A percentile compares a stretch with the other conserved stretches of the same genome.
Conservation (phyloP, 2,113 vertebrate species). For the Perca fluviatilis region DNA sequence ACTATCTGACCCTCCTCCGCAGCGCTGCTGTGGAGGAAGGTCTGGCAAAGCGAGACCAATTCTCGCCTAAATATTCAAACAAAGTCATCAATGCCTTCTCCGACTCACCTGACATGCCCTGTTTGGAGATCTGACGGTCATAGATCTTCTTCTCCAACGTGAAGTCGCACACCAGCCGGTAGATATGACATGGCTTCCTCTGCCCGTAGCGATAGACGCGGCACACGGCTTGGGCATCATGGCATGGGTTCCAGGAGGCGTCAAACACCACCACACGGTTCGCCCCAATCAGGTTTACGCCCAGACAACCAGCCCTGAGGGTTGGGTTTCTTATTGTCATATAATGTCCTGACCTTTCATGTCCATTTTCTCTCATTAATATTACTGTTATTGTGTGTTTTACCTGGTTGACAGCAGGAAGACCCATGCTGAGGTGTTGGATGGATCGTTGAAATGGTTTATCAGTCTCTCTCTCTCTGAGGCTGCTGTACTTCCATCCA, state of each 20-base stretch:
- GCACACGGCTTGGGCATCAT: slow-evolving; percentile 96
- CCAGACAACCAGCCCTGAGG: slow-evolving; percentile 93
- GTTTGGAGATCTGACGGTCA: slow-evolving; percentile 97
- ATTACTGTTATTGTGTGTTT: neutral
- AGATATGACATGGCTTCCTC: slow-evolving; percentile 94
- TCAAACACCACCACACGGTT: slow-evolving; percentile 98
- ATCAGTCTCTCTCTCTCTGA: slow-evolving; percentile 95
- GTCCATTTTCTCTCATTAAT: neutral
- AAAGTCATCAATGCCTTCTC: neutral
- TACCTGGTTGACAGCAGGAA: slow-evolving; percentile 95
- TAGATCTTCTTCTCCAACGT: slow-evolving; percentile 98
- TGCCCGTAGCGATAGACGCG: slow-evolving; percentile 96
- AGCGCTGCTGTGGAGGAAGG: no score
- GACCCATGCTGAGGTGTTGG: slow-evolving; percentile 89
- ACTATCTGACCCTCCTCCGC: no score
- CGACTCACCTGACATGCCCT: slow-evolving; percentile 94
- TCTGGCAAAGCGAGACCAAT: neutral
- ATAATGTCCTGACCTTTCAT: neutral
- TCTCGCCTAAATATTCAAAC: neutral
- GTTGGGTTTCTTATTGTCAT: neutral
- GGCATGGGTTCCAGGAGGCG: slow-evolving; percentile 98
- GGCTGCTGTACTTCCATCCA: slow-evolving; percentile 95
- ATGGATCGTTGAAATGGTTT: slow-evolving; percentile 96
- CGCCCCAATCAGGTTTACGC: slow-evolving; percentile 96
- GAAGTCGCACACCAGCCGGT: slow-evolving; percentile 95